A percentile compares a stretch with the other conserved stretches of the same genome.
Conservation (phyloP, 2,888 invertebrate genomes). For the Melolontha melolontha region DNA sequence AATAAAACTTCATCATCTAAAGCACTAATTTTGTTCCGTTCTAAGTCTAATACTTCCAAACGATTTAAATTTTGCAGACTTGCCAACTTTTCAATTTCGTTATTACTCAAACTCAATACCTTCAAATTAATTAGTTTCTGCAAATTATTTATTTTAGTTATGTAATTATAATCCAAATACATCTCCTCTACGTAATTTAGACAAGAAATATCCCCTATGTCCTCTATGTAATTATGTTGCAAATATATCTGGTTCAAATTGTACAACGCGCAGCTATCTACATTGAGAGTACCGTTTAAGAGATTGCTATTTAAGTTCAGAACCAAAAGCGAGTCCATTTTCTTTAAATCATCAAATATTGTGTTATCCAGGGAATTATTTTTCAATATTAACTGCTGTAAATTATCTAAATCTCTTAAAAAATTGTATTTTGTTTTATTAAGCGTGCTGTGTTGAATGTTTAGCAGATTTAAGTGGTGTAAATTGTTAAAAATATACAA, state of each 20-base stretch:
- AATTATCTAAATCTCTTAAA: constrained; percentile 48
- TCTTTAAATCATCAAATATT: background rate
- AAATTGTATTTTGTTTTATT: constrained; percentile 44
- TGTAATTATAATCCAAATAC: constrained; percentile 41
- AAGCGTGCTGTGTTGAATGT: constrained; percentile 51
- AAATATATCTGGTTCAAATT: constrained; percentile 34
- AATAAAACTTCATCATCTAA: constrained; percentile 37
- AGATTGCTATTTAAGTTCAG: constrained; percentile 38
- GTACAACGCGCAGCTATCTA: constrained; percentile 22
- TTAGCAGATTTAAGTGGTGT: constrained; percentile 13
- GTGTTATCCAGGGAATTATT: constrained; percentile 33
- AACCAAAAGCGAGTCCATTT: background rate
- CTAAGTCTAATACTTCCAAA: constrained; percentile 43
- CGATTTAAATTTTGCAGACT: constrained; percentile 14
- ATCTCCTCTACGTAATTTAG: constrained; percentile 39
- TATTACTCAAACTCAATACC: constrained; percentile 44
- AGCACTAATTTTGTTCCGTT: constrained; percentile 41
- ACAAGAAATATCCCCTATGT: constrained; percentile 32
- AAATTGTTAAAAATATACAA: constrained; percentile 22
- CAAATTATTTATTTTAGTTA: constrained; percentile 22
- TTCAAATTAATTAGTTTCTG: constrained; percentile 14
- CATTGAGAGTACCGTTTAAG: constrained; percentile 14
- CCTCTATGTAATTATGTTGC: constrained; percentile 33
- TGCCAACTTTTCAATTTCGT: constrained; percentile 43
- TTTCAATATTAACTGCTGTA: constrained; percentile 27